Evolutionary conservation across 2,888 invertebrate species (phyloP), one percentile per base, ranked within the genome.

Genomic region (Cephus runcator): DNA sequence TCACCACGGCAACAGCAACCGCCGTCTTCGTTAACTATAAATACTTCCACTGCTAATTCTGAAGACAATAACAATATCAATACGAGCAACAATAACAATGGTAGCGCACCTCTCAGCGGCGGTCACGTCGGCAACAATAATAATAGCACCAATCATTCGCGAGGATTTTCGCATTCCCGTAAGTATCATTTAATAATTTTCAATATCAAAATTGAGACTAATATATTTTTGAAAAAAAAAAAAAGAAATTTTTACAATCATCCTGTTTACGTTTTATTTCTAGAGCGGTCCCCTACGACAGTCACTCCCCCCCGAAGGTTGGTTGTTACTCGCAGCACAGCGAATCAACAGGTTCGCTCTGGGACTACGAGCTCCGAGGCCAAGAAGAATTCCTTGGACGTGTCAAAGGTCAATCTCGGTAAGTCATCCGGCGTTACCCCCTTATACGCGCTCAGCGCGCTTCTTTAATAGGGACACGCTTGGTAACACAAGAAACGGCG

Each of bases 201-300:
- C 31, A 75, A 30, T 56, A 35, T 15, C 4, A 75, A 75, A 23
- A n/a, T 31, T 30, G 2, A 75, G 0, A 31, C 11, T 34, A 40
- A 34, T 34, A 34, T 23, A 23, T 36, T 30, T 35, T 31, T 40
- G 75, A n/a, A 6, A 73, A 56, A n/a, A 6, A 73, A 56, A 56
- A 23, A 9, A 56, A 23, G 4, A 40, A 15, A 15, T 40, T 40
- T 23, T 23, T 0, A 15, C 56, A 56, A 23, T 56, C 23, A 6
- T 56, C 15, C 36, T 69, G 71, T 76, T 68, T 78, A 34, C 77
- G 56, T 73, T 77, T 79, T 71, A 78, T 80, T 85, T 87, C 75
- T 86, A 90, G 89, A 90, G 85, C 86, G 90, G 84, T 88, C 90
- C 79, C 88, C 90, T 74, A 87, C 89, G 73, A 85, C 88, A 77